Evolutionary conservation across 1,140 invertebrate species (phyloP).

Genomic region (Wiebesia pumilae): DNA sequence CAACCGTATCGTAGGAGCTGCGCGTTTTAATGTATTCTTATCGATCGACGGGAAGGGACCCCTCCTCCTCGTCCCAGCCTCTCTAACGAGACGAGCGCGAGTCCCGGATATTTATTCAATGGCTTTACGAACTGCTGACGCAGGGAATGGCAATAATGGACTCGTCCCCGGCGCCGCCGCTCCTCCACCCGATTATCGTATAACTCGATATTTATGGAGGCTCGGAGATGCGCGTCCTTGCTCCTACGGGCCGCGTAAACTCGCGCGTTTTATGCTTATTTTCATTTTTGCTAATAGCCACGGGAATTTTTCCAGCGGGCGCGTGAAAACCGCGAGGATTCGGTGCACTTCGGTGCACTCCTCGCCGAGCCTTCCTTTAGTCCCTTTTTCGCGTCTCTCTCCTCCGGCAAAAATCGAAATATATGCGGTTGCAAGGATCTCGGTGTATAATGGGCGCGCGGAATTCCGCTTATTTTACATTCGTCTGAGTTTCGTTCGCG

Average conservation of each 20-base stretch:
- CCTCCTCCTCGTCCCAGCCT: too few relatives aligned
- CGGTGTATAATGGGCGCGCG: too few relatives aligned
- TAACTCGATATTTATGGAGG: constrained; percentile 72
- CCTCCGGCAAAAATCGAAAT: not conserved
- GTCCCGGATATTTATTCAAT: constrained; percentile 64
- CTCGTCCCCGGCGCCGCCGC: not conserved
- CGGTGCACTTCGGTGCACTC: too few relatives aligned
- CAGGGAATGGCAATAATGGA: constrained; percentile 68
- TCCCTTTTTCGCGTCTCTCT: not conserved
- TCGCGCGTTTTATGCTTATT: not conserved
- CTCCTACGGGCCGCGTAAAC: too few relatives aligned
- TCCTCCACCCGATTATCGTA: constrained; percentile 65
- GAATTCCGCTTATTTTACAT: not conserved
- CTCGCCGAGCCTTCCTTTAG: too few relatives aligned
- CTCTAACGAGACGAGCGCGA: constrained; percentile 53
- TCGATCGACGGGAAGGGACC: not conserved
- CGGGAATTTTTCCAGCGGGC: too few relatives aligned
- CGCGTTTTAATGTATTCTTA: not conserved
- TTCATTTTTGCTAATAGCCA: not conserved
- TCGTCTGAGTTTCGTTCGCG: not conserved
- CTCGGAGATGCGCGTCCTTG: not conserved
- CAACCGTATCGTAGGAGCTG: not conserved
- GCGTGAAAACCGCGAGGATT: too few relatives aligned
- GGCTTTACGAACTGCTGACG: constrained; percentile 73
- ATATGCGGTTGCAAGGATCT: too few relatives aligned